Conservation (phyloP, 2,888 invertebrate species). For the Drosophila borborema region DNA sequence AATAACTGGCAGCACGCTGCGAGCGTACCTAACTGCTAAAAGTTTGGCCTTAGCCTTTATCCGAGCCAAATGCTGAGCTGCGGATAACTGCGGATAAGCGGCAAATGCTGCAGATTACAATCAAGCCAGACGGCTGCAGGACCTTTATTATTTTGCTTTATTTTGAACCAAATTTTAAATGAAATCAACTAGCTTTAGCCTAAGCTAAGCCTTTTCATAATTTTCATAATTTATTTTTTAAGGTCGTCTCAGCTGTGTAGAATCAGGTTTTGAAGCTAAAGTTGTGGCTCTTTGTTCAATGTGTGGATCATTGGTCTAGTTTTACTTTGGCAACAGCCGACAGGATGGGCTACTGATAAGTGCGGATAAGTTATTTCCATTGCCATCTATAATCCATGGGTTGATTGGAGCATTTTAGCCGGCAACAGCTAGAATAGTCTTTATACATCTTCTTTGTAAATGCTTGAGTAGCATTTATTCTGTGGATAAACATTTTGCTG, state of each 20-base stretch:
- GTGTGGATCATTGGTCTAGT: background rate
- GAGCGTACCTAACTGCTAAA: constrained; percentile 20
- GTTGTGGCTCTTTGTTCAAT: background rate
- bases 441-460: background rate
- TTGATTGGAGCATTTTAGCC: no score
- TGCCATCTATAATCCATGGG: background rate
- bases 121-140: background rate
- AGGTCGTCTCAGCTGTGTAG: background rate
- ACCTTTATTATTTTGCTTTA: background rate
- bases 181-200: background rate
- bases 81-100: constrained; percentile 31
- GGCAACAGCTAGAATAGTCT: background rate
- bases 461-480: background rate
- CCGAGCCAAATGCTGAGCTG: background rate
- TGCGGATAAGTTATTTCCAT: background rate
- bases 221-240: no score
- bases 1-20: constrained; percentile 34
- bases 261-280: background rate
- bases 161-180: background rate
- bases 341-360: background rate
- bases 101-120: constrained; percentile 1
- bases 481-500: background rate
- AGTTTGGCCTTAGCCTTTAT: constrained; percentile 17
- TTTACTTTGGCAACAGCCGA: no score
- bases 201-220: background rate